Conservation (phyloP, 2,113 vertebrate species). For the Cygnus buccinator region DNA sequence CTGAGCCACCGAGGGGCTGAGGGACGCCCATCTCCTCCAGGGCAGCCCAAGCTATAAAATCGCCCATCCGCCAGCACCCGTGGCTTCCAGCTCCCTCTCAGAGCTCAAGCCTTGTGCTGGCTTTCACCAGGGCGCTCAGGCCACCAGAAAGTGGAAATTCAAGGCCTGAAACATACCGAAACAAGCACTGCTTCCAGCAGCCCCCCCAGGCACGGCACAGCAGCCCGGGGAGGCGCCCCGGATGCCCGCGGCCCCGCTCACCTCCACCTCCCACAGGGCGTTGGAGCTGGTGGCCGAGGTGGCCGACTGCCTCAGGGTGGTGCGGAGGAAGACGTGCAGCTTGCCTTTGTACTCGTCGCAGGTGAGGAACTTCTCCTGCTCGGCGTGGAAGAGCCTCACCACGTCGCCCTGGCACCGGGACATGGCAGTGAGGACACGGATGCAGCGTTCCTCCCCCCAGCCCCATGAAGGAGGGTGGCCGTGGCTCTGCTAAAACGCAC, state of each 20-base stretch:
- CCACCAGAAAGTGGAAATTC: neutral
- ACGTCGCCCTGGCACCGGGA: constrained; percentile 86
- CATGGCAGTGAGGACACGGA: neutral
- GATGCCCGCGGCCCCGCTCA: constrained; percentile 23
- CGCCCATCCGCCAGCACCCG: neutral
- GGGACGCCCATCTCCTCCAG: neutral
- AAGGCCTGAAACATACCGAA: neutral
- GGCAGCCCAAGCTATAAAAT: neutral
- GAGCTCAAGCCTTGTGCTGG: neutral
- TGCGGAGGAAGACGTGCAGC: constrained; percentile 93
- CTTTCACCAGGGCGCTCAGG: neutral
- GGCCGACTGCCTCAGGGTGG: constrained; percentile 92
- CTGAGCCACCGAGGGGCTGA: neutral
- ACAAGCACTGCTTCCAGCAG: neutral
- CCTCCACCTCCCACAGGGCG: constrained; percentile 98
- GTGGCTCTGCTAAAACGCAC: neutral
- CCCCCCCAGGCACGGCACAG: accelerated
- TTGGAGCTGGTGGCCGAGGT: constrained; percentile 98
- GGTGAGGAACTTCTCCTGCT: constrained; percentile 98
- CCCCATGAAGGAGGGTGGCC: neutral
- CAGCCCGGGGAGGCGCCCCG: accelerated
- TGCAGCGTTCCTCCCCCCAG: neutral
- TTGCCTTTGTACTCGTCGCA: constrained; percentile 93
- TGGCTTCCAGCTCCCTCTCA: neutral
- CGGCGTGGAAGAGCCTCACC: constrained; percentile 93